These are phyloP conservation scores for Coilia nasus DNA, from an alignment of 2,797 vertebrate species.

Conservation along the genomic window DNA sequence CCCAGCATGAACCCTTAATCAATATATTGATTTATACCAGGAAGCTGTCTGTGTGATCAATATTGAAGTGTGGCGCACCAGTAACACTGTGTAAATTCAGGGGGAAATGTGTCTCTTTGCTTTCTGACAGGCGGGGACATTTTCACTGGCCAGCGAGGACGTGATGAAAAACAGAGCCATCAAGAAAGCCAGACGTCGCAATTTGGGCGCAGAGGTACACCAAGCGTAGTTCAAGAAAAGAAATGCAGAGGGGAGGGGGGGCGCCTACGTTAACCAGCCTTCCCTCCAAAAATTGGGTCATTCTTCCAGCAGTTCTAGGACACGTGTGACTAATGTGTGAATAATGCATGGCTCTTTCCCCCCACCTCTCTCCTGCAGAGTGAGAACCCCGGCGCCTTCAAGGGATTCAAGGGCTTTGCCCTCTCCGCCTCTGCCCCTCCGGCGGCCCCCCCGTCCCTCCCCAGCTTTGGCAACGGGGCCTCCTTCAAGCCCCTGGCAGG, in stretches of 20 bases:
- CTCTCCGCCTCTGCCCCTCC: constrained; percentile 31
- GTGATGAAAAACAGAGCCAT: constrained; percentile 91
- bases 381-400: constrained; percentile 68
- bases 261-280: neutral
- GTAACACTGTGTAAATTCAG: neutral
- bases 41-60: neutral
- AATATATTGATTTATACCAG: neutral
- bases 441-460: constrained; percentile 45
- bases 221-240: neutral
- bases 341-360: constrained; percentile 13
- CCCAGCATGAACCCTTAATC: neutral
- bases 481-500: constrained; percentile 66
- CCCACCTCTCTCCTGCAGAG: constrained; percentile 53
- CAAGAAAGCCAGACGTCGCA: constrained; percentile 94
- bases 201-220: constrained; percentile 79
- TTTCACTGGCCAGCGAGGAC: constrained; percentile 89
- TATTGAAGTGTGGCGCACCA: neutral
- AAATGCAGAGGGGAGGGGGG: neutral
- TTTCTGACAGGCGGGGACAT: constrained; percentile 84
- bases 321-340: neutral
- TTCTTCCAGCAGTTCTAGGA: neutral
- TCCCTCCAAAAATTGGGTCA: neutral
- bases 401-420: constrained; percentile 76
- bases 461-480: constrained; percentile 66
- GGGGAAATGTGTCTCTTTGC: neutral